Base-by-base conservation (phyloP, 2,797 vertebrate genomes). In the Hydrocynus forskahlii region DNA sequence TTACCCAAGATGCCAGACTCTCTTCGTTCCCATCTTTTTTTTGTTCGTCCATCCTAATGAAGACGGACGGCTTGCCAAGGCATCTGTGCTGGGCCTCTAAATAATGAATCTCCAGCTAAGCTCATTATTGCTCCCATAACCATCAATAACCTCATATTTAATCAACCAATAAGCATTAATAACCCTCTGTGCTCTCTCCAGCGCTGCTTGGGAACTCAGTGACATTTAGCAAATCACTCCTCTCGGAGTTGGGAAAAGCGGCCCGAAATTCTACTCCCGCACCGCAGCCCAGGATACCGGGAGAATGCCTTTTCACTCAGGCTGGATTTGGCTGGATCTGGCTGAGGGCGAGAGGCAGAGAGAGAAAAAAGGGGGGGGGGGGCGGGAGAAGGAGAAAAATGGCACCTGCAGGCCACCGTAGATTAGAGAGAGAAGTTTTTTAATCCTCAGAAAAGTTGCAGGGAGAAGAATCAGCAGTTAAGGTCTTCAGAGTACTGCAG, bases 91-190 rank as follows among this genome's bases (percentile, higher is more conserved):
- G 23, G 13, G 55, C 87, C 88, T 69, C 80, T 86, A 87, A 87
- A 89, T 86, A 88, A 90, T 88, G 84, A 90, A 84, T 89, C 88
- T 88, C 85, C 89, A 84, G 81, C 88, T 88, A 91, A 91, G 68
- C 83, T 73, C 83, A 90, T 91, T 91, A 92, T 84, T 62, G 64
- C 78, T 75, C 84, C 86, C 82, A 71, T 69, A 88, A 87, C 88
- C 89, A 88, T 89, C 89, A 87, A 89, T 92, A 88, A 88, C 83
- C 77, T 87, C 87, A 80, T 89, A 86, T 89, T 86, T 75, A 83
- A 54, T 76, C 38, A 77, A 71, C 43, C 79, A 78, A 72, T 72
- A 59, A 75, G 81, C 81, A 76, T 79, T 85, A 83, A 85, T 83
- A 72, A 71, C 62, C 81, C 69, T 38, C 29, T 73, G 23, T 0